Percentiles rank a stretch among this genome's conserved stretches.
phyloP scores from a whole-genome alignment of 1,140 invertebrate genomes.

The Zaprionus kolodkinae region DNA sequence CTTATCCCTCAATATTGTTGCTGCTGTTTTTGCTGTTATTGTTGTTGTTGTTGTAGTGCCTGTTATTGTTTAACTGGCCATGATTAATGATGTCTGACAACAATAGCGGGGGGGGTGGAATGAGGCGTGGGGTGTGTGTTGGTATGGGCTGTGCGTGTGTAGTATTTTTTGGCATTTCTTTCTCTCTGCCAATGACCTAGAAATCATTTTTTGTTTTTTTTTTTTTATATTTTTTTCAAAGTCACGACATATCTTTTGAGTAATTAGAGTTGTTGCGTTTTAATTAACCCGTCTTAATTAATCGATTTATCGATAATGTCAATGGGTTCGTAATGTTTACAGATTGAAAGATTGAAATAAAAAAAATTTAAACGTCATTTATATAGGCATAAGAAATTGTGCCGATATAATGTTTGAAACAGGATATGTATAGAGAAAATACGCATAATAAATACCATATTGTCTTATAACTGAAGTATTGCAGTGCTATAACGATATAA shows the following conservation, averaged over 20 bases:
- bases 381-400: no score
- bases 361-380: no score
- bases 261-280: slow-evolving; percentile 17
- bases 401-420: no score
- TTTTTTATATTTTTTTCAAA: not conserved
- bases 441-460: no score
- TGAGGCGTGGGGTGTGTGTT: no score
- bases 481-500: no score
- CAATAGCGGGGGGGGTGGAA: slow-evolving; percentile 14
- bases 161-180: slow-evolving; percentile 64
- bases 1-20: slow-evolving; percentile 38
- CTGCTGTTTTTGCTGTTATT: slow-evolving; percentile 57
- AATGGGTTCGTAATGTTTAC: not conserved
- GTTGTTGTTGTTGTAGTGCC: slow-evolving; percentile 51
- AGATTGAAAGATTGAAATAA: not conserved
- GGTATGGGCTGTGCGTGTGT: not conserved
- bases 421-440: no score
- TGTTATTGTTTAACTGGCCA: slow-evolving; percentile 76
- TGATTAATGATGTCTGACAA: slow-evolving; percentile 67
- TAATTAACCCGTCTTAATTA: slow-evolving; percentile 2
- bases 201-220: slow-evolving; percentile 53
- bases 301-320: not conserved
- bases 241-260: not conserved
- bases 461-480: no score
- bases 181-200: slow-evolving; percentile 64